Evolutionary conservation across 2,113 vertebrate genomes (phyloP), one percentile per base, ranked within the genome.

Genomic region (Myrmecophaga tridactyla): DNA sequence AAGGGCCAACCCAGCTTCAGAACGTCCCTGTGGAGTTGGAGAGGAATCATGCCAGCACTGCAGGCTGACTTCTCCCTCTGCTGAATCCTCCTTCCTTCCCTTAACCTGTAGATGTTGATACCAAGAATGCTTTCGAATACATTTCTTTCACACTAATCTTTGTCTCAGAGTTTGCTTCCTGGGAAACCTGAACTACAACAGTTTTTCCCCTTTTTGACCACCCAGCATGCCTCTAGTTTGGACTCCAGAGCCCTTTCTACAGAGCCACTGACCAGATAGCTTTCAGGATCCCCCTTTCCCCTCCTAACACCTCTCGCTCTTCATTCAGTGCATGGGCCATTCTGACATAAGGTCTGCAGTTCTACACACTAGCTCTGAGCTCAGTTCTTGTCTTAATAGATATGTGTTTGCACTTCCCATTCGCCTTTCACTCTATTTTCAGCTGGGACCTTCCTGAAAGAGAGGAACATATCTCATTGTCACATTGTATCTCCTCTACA

Each of bases 341-440:
- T 34, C 46, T 75, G 69, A 41, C n/a, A 11, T 65, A 12, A 14
- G 6, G 17, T 43, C 81, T 67, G 51, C 13, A 46, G 39, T 21
- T 34, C 60, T 31, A 41, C 12, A 1, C 15, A 6, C 43, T 58
- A 5, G 6, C 31, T 39, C 4, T n/a, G 51, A 76, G 41, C 23
- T 63, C 65, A 48, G 4, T 36, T 29, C 36, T 39, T 1, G 29
- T 72, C 80, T 75, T 58, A 36, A 17, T 60, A n/a, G 60, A 43
- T 11, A 8, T 13, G 1, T 1, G 0, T 1, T 36, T 31, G 7
- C 7, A 25, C 39, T n/a, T 62, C 14, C n/a, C 0, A 10, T 25
- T 14, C 13, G 15, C 43, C 51, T 70, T 43, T 58, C 36, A 48
- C 18, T 76, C 51, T 36, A 10, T 10, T 27, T 39, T 51, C 67